Percentiles rank a stretch among this genome's conserved stretches.
Evolutionary conservation across 1,140 invertebrate species (phyloP).

Genomic region (Lasioglossum baleicum): DNA sequence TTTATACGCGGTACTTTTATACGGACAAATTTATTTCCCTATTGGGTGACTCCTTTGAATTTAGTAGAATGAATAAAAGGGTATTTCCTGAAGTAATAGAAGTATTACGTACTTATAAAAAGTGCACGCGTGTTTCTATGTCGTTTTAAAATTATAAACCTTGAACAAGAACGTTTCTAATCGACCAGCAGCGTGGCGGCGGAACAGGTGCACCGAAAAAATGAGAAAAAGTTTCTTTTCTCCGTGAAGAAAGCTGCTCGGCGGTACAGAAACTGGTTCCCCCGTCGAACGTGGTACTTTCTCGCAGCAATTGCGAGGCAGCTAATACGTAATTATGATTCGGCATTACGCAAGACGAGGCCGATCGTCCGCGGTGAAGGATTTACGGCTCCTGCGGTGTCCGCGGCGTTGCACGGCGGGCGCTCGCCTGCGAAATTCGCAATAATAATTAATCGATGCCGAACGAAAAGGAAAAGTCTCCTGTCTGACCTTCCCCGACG

Average conservation of each 20-base stretch:
- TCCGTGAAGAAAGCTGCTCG: not conserved
- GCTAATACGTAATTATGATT: not conserved
- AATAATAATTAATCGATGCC: constrained; percentile 24
- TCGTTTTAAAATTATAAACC: too few species aligned
- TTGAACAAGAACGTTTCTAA: not conserved
- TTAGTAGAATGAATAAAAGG: too few species aligned
- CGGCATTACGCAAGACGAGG: not conserved
- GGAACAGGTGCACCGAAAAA: not conserved
- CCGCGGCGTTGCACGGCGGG: too few species aligned
- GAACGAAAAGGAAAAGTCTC: not conserved
- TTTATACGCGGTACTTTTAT: too few species aligned
- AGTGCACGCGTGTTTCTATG: too few species aligned
- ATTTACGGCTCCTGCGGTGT: constrained; percentile 8
- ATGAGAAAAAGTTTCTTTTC: not conserved
- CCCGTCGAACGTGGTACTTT: not conserved
- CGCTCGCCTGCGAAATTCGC: not conserved
- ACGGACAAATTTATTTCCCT: too few species aligned
- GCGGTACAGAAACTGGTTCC: not conserved
- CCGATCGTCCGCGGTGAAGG: not conserved
- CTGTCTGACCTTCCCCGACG: constrained; percentile 23
- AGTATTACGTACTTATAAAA: too few species aligned
- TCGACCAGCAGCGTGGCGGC: too few species aligned
- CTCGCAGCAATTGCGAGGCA: not conserved
- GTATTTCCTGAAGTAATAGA: too few species aligned
- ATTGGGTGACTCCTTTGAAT: too few species aligned